Evolutionary conservation across 1,140 invertebrate genomes (phyloP).

Genomic region (Brachionus koreanus): DNA sequence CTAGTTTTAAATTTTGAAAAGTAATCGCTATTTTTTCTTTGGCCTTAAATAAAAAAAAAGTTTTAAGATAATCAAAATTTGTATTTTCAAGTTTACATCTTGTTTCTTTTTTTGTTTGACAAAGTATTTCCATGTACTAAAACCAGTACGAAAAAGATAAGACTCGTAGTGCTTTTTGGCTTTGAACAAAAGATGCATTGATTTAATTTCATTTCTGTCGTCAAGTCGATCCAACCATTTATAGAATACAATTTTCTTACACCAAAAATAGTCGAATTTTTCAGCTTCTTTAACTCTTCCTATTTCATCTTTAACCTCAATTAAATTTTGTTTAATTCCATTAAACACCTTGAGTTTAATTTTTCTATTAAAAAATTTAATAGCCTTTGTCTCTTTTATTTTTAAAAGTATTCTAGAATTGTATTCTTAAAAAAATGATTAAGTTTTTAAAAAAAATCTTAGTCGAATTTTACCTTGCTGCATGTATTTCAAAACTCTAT

Average conservation of each 20-base stretch:
- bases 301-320: slow-evolving; percentile 2
- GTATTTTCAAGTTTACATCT: neutral
- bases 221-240: slow-evolving; percentile 22
- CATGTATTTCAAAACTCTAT: neutral
- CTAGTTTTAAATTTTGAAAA: neutral
- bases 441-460: neutral
- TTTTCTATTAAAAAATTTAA: slow-evolving; percentile 12
- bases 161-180: slow-evolving; percentile 35
- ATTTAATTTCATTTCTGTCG: slow-evolving; percentile 35
- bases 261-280: slow-evolving; percentile 13
- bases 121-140: slow-evolving; percentile 18
- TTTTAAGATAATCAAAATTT: neutral
- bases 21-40: slow-evolving; percentile 12
- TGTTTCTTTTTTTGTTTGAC: neutral
- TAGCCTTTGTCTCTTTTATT: neutral
- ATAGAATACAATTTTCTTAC: slow-evolving; percentile 6
- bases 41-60: neutral
- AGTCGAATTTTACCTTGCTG: neutral
- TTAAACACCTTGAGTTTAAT: neutral
- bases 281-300: neutral
- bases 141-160: neutral
- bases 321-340: neutral
- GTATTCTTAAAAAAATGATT: neutral
- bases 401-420: neutral
- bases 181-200: slow-evolving; percentile 20